Percentiles rank a stretch among this genome's conserved stretches.
Conservation (phyloP, 2,888 invertebrate species). For the Drosophila niveifrons region DNA sequence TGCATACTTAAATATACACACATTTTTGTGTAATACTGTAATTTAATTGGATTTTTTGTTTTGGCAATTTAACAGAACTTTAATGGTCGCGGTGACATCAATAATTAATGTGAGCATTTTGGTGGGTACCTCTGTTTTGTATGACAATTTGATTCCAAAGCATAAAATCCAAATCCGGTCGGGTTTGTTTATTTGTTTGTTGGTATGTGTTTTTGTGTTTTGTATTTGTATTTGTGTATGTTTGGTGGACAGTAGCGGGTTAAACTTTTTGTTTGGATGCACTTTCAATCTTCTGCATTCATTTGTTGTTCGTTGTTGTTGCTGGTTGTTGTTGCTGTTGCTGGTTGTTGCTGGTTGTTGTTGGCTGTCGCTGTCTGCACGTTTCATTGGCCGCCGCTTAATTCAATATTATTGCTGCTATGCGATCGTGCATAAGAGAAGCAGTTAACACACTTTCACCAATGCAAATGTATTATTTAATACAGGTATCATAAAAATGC, state of each 20-base stretch:
- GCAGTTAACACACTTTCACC: conserved; percentile 78
- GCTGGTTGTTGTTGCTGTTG: conserved; percentile 4
- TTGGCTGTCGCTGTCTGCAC: conserved; percentile 27
- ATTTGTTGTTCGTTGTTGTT: conserved; percentile 7
- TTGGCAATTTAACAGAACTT: conserved; percentile 3
- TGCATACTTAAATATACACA: conserved; percentile 1
- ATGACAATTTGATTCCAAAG: conserved; percentile 2
- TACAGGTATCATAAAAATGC: conserved; percentile 54
- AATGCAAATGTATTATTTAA: conserved; percentile 74
- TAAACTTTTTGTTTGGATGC: conserved; percentile 27
- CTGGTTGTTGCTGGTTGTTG: conserved; percentile 8
- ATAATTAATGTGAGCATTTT: background rate
- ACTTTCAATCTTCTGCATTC: conserved; percentile 39
- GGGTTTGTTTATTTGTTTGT: conserved; percentile 3
- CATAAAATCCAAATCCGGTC: conserved; percentile 26
- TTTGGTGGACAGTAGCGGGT: conserved; percentile 15
- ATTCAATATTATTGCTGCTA: conserved; percentile 43
- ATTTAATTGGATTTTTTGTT: background rate
- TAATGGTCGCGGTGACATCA: background rate
- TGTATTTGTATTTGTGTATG: conserved; percentile 10
- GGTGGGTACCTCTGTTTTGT: conserved; percentile 18
- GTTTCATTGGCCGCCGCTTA: conserved; percentile 58
- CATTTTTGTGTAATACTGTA: background rate
- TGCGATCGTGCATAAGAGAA: conserved; percentile 49
- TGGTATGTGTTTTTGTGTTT: background rate